Evolutionary conservation across 1,140 invertebrate species (phyloP).

Genomic region (Drosophila quadrilineata): DNA sequence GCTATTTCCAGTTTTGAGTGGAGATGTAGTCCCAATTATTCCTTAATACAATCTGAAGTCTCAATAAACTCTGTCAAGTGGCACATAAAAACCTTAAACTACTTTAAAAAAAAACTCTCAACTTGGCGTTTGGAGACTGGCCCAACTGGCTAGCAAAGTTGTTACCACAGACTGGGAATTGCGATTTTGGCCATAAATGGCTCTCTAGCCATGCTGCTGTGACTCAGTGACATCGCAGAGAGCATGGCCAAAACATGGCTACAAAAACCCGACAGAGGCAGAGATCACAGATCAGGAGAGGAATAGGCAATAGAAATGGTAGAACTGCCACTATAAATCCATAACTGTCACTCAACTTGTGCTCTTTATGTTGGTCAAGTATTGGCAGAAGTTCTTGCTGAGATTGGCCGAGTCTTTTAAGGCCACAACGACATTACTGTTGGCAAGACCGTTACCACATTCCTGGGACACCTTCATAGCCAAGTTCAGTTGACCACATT

Average conservation of each 20-base stretch:
- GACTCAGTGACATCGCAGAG: slow-evolving; percentile 67
- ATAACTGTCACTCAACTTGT: slow-evolving; percentile 74
- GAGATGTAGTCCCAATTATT: background rate
- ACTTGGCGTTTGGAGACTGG: slow-evolving; percentile 7
- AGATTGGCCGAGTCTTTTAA: slow-evolving; percentile 48
- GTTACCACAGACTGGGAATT: slow-evolving; percentile 43
- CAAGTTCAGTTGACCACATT: slow-evolving; percentile 41
- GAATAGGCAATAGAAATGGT: background rate
- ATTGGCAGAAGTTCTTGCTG: slow-evolving; percentile 48
- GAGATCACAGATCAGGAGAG: background rate
- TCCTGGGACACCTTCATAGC: slow-evolving; percentile 58
- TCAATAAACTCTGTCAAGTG: slow-evolving; percentile 20
- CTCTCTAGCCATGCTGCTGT: slow-evolving; percentile 31
- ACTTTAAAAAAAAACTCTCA: slow-evolving; percentile 40
- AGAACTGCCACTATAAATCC: slow-evolving; percentile 74
- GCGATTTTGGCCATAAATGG: slow-evolving; percentile 61
- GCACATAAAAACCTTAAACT: slow-evolving; percentile 52
- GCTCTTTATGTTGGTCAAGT: slow-evolving; percentile 59
- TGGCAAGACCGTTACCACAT: slow-evolving; percentile 65
- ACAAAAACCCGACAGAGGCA: slow-evolving; percentile 17
- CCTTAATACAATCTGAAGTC: slow-evolving; percentile 2
- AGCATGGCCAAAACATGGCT: slow-evolving; percentile 36
- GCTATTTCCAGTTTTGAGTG: background rate
- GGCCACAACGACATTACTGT: slow-evolving; percentile 68
- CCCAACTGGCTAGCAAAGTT: background rate